Base-by-base conservation (phyloP, 1,140 invertebrate genomes). In the Condylostylus longicornis region DNA sequence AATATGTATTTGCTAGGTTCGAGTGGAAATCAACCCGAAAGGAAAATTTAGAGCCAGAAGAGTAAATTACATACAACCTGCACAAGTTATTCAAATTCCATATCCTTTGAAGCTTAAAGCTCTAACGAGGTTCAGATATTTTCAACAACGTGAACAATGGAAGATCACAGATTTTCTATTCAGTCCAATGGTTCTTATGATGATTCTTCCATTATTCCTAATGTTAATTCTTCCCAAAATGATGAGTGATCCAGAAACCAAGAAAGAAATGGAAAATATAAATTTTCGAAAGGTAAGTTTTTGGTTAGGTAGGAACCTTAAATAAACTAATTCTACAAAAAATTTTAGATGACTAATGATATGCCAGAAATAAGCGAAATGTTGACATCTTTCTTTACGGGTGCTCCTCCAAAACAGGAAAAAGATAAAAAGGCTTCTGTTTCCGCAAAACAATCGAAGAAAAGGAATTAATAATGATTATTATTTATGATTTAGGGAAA, bases 121-220 rank as follows among this genome's bases (percentile, higher is more conserved):
- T 4, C 45, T 82, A 21, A 75, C 76, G 13, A 77, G 75, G 41
- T 83, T 81, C 43, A 79, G 81, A 49, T 98, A 94, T 66, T 98
- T 97, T 63, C 88, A 96, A 67, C 64, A 80, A 12, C 65, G 91
- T 35, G 93, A 97, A 58, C 88, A 95, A 51, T 94, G 90, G 90
- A 74, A 88, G 51, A 69, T 87, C 5, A 94, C 88, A 8, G 91
- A 97, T 63, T 87, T 97, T 51, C 58, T 97, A 2, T 87, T 96
- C 53, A 95, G 88, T 65, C 91, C 93, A 25, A 96, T 96, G 91
- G 83, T 97, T 2, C 69, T 97, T 36, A 97, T 96, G 82, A 97
- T 97, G 90, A 75, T 96, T 18, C 53, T 95, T 33, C 93, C 93
- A 1, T 64, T 97, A 9, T 46, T 95, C 1, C 58, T 96, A 0